Conservation (phyloP, 1,140 invertebrate species). For the Drosophila jambulina region DNA sequence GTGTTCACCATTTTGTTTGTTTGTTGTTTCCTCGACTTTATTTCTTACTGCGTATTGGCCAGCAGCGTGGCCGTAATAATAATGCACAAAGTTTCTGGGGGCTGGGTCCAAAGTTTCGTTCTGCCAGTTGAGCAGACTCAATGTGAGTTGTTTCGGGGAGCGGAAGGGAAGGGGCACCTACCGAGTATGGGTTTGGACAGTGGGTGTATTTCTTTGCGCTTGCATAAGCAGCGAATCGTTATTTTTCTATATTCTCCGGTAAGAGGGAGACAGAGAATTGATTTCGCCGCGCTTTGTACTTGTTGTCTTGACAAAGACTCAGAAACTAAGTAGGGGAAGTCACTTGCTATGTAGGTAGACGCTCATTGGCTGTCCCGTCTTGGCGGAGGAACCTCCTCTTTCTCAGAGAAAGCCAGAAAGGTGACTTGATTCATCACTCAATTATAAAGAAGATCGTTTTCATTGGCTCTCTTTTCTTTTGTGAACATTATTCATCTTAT, state of each 20-base stretch:
- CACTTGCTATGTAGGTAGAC: neutral
- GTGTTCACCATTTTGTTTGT: conserved; percentile 66
- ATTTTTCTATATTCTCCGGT: conserved; percentile 34
- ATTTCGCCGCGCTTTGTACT: conserved; percentile 78
- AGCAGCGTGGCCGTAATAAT: conserved; percentile 44
- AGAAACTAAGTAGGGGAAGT: conserved; percentile 43
- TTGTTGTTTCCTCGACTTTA: conserved; percentile 31
- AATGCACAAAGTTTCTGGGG: conserved; percentile 53
- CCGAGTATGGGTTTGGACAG: conserved; percentile 17
- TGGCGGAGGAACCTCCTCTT: neutral
- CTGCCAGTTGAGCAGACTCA: conserved; percentile 64
- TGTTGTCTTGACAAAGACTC: conserved; percentile 45
- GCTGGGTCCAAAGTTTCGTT: conserved; percentile 63
- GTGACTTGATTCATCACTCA: neutral
- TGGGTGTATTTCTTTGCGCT: conserved; percentile 81
- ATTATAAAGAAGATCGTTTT: neutral
- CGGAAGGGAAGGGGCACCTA: conserved; percentile 2
- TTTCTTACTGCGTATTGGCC: conserved; percentile 71
- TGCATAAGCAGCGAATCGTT: conserved; percentile 73
- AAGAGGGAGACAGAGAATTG: conserved; percentile 33
- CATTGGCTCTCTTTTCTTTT: neutral
- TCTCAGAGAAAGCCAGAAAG: neutral
- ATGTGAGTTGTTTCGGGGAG: conserved; percentile 24
- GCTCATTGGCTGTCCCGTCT: conserved; percentile 13
- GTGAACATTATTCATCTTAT: neutral